Evolutionary conservation across 1,140 invertebrate species (phyloP), one percentile per base, ranked within the genome.

Genomic region (Ceratina japonica): DNA sequence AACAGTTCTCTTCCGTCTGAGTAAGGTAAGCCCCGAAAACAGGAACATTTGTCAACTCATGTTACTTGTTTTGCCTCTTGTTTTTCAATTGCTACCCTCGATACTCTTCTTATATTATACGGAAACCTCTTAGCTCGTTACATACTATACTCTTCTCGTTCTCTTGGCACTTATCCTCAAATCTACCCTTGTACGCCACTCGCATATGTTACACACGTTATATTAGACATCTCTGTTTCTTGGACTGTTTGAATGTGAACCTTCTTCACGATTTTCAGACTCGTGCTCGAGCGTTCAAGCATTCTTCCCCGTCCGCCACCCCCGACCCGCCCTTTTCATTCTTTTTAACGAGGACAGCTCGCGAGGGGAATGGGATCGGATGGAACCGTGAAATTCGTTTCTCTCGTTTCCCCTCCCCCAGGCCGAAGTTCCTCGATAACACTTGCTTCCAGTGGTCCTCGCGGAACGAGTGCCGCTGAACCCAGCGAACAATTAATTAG

Each of bases 21-120:
- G 27, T 3, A 85, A 84, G 74, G 79, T 85, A 84, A 84, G 82
- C 59, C 72, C 58, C 59, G 37, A n/a, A 66, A 52, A 10, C 18
- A 56, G 16, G 27, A 31, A 22, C 18, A 65, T 31, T 70, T 44
- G 31, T 71, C 31, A 64, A 75, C 27, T 82, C 62, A 44, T n/a
- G 69, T 78, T 82, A 54, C 20, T 63, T 77, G 44, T 77, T 59
- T 44, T 71, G 49, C 20, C 18, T 44, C 27, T 64, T 73, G 31
- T 75, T n/a, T 20, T 15, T 52, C n/a, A 44, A 27, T 71, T 22
- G 16, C 37, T 44, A 44, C 37, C 10, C 37, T 71, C 54, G 69
- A 31, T 22, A n/a, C 66, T 49, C 49, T 44, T 44, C 5, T 44
- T 24, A 31, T 31, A 54, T 61, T 20, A 37, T 44, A 56, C 54